Evolutionary conservation across 2,797 vertebrate species (phyloP), one percentile per base, ranked within the genome.

Genomic region (Passerculus sandwichensis): DNA sequence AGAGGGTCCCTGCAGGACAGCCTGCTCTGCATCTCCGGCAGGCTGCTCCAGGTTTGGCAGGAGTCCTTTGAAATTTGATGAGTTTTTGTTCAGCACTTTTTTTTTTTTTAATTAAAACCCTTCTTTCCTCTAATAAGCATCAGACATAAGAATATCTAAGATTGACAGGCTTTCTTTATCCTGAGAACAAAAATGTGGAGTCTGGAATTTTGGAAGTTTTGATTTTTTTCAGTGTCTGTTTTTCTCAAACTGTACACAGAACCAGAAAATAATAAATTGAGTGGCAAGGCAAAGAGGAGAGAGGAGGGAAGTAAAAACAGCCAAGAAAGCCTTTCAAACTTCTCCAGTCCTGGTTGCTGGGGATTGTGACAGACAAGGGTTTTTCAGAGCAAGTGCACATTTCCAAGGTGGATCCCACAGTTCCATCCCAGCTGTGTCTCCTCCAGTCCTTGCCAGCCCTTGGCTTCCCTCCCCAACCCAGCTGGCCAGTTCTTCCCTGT

Each of bases 1-100:
- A 83, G 36, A 17, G 44, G 74, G 48, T 77, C 57, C 22, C 70
- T 1, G 2, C 70, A 77, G 86, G 36, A 77, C 0, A 71, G 8
- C 15, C 20, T 26, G 23, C 10, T 22, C 44, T 53, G 64, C 32
- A 40, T 54, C 67, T 57, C 48, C 56, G 38, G 8, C 23, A 34
- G 9, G 9, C 18, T 88, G 26, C 38, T 61, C 62, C 57, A 57
- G 34, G 36, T 48, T 69, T 56, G 32, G 34, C 15, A 14, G 11
- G 16, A 57, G 9, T 59, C 20, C 26, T 86, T 69, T 59, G 59
- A 88, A 74, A 69, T 84, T 11, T 32, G 13, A 67, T 10, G 15
- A 6, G 2, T 0, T 51, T 72, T 40, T 40, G 21, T 30, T 34
- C n/a, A 25, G 10, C 1, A 9, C 11, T 5, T 48, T 89, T 56